These are phyloP conservation scores for Nudaria mundana DNA, from an alignment of 2,888 invertebrate species.

Conservation along the genomic window DNA sequence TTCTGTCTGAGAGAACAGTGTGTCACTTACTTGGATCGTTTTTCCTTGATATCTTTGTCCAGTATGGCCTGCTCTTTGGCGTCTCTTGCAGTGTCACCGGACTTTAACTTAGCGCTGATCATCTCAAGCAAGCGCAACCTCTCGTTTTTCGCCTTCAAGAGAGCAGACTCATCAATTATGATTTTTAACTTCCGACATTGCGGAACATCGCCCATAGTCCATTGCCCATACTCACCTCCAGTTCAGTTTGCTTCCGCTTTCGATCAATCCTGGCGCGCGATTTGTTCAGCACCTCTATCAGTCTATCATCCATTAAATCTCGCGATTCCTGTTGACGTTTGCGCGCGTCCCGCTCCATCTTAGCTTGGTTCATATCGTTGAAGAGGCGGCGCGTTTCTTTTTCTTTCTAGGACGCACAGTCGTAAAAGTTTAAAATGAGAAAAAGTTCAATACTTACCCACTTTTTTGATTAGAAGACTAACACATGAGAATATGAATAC, in stretches of 20 bases:
- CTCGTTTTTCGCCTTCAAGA: conserved; percentile 52
- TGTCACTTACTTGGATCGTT: conserved; percentile 54
- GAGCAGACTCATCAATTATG: neutral
- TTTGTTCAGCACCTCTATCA: conserved; percentile 48
- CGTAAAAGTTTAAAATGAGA: too few relatives aligned
- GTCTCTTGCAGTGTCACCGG: conserved; percentile 61
- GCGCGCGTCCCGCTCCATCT: conserved; percentile 36
- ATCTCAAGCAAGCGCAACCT: conserved; percentile 61
- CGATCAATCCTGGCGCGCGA: conserved; percentile 44
- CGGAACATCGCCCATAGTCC: too few relatives aligned
- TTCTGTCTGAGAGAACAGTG: too few relatives aligned
- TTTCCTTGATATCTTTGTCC: conserved; percentile 73
- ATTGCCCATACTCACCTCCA: conserved; percentile 37
- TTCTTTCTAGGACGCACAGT: conserved; percentile 45
- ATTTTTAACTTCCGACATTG: too few relatives aligned
- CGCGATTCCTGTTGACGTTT: conserved; percentile 43
- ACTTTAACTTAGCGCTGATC: conserved; percentile 66
- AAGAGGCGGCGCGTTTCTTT: conserved; percentile 56
- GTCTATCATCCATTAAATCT: conserved; percentile 52
- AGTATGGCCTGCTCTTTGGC: conserved; percentile 68
- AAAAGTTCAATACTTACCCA: too few relatives aligned
- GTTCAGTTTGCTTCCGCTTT: conserved; percentile 49
- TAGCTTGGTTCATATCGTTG: conserved; percentile 49
- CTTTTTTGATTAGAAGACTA: too few relatives aligned
- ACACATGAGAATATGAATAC: too few relatives aligned